A percentile compares a stretch with the other conserved stretches of the same genome.
Evolutionary conservation across 1,140 invertebrate species (phyloP).

Genomic region (Akabosia matsudoensis): DNA sequence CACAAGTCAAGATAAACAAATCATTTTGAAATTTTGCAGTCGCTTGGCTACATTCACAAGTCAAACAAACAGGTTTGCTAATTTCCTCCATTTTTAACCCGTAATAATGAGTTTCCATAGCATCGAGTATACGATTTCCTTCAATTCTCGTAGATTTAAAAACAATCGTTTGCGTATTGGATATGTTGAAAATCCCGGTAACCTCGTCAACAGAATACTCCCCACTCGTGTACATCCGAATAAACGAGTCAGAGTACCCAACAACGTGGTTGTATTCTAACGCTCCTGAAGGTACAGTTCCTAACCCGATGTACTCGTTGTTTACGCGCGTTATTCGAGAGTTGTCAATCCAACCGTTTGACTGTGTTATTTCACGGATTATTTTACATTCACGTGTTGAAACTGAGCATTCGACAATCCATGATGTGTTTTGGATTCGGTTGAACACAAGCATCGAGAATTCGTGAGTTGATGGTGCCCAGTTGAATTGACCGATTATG

Average conservation of each 20-base stretch:
- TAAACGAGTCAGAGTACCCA: background rate
- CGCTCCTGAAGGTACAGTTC: background rate
- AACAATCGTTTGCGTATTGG: background rate
- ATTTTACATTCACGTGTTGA: background rate
- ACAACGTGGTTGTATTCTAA: background rate
- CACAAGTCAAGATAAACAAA: too few species aligned
- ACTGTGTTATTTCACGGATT: background rate
- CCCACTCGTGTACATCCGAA: background rate
- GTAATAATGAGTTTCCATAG: too few species aligned
- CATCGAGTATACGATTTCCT: background rate
- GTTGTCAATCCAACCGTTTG: background rate
- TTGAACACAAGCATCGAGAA: background rate
- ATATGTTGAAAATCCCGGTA: background rate
- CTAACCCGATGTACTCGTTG: background rate
- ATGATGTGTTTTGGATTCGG: background rate
- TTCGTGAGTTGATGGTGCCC: background rate
- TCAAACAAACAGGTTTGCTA: too few species aligned
- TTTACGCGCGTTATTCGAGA: background rate
- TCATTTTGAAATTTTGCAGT: too few species aligned
- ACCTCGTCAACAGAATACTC: constrained; percentile 4
- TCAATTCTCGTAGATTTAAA: background rate
- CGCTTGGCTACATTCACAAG: too few species aligned
- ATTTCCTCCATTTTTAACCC: too few species aligned
- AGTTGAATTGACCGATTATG: background rate
- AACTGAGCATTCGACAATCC: background rate